Evolutionary conservation across 2,888 invertebrate species (phyloP), one percentile per base, ranked within the genome.

Genomic region (Caenorhabditis angaria): DNA sequence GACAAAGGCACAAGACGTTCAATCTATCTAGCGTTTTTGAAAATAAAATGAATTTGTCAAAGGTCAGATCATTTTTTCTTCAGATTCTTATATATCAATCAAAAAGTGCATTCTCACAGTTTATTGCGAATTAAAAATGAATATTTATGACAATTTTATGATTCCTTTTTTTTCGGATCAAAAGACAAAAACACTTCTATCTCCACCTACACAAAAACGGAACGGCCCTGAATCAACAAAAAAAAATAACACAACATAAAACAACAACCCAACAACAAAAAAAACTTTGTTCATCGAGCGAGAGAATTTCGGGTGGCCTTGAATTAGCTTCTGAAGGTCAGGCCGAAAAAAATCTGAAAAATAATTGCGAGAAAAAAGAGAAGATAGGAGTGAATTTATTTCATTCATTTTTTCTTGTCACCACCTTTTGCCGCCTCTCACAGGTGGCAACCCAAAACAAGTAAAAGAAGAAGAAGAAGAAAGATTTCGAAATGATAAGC

Each of bases 391-490:
- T n/a, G n/a, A n/a, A n/a, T n/a, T n/a, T n/a, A n/a, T n/a, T n/a
- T n/a, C n/a, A n/a, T n/a, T n/a, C n/a, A n/a, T n/a, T n/a, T n/a
- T n/a, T n/a, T n/a, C n/a, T n/a, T n/a, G n/a, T n/a, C n/a, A n/a
- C n/a, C n/a, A n/a, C n/a, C n/a, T n/a, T n/a, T n/a, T n/a, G n/a
- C n/a, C n/a, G n/a, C n/a, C 41, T 3, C 41, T 18, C 18, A 14
- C 41, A 41, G 41, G 41, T 41, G 41, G 41, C 41, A 41, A 41
- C n/a, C n/a, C n/a, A n/a, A n/a, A n/a, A n/a, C n/a, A n/a, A n/a
- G n/a, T n/a, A n/a, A n/a, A n/a, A n/a, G n/a, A n/a, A n/a, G n/a
- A n/a, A n/a, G n/a, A 41, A 41, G 41, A 41, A 41, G 41, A 41
- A 14, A 41, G 41, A 41, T 41, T 41, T 41, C 18, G 41, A 41